Evolutionary conservation across 2,797 vertebrate genomes (phyloP), one percentile per base, ranked within the genome.

Genomic region (Prionace glauca): DNA sequence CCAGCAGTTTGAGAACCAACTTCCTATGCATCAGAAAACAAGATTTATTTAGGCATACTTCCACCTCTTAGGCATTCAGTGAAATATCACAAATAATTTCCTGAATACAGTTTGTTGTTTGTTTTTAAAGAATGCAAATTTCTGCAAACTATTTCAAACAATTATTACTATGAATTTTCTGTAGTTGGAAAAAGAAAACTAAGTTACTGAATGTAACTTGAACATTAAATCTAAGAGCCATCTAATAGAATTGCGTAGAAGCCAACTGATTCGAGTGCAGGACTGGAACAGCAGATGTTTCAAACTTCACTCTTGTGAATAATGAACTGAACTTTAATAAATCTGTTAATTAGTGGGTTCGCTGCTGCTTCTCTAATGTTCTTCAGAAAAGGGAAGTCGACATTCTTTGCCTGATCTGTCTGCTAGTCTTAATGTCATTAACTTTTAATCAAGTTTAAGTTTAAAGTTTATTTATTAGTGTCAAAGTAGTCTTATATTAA

Each of bases 1-100:
- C 20, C 41, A 36, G 24, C 56, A 32, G 56, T 90, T 90, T 90
- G 87, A 90, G 7, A 90, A 62, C 56, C 56, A 14, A 10, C 62
- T 90, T 90, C 56, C 50, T 62, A 3, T 88, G 29, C 12, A 62
- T n/a, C 87, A 62, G 29, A 18, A 84, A 84, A 62, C 56, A n/a
- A 3, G 56, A 90, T 65, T 71, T 71, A 3, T 69, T 94, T 1
- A 72, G 67, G 56, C 12, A 65, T 26, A n/a, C 29, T 71, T 72
- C 29, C 20, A 94, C 10, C 45, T 71, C 45, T 94, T 50, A 41
- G 18, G 67, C 22, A 72, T 71, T 72, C 65, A 29, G 4, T 50
- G n/a, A 94, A 91, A 91, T 91, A 3, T 91, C 29, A 90, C 29
- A n/a, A 32, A 91, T 60, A 91, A 91, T 91, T 94, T 67, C 11